Conservation (phyloP, 64 coral and sea anemone genomes). For the Porites lutea region DNA sequence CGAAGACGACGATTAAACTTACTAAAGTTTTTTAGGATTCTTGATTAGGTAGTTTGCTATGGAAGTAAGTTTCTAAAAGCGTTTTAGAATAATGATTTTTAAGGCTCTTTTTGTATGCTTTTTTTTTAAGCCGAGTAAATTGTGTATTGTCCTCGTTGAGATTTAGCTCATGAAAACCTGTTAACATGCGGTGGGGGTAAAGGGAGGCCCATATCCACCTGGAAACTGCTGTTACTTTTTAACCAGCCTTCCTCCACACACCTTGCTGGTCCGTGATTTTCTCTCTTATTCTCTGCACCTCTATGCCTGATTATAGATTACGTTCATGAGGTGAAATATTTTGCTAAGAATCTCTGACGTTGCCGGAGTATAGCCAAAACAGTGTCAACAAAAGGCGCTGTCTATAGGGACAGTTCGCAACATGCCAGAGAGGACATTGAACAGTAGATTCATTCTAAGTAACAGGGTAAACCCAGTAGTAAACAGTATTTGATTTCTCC, state of each 20-base stretch:
- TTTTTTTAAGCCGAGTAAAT: conserved; percentile 27
- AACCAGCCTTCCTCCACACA: background rate
- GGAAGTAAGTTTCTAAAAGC: background rate
- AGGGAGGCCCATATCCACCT: background rate
- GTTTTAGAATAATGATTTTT: conserved; percentile 27
- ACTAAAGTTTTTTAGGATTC: background rate
- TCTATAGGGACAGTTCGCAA: background rate
- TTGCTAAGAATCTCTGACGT: background rate
- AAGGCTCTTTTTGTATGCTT: conserved; percentile 9
- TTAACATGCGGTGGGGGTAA: too few relatives aligned
- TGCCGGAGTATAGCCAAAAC: background rate
- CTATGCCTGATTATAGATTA: background rate
- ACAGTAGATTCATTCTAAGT: too few relatives aligned
- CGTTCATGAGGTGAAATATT: background rate
- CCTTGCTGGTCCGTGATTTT: background rate
- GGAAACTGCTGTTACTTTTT: background rate
- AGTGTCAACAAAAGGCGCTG: background rate
- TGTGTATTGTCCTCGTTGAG: background rate
- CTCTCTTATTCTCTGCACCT: background rate
- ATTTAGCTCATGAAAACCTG: background rate
- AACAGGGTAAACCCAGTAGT: too few relatives aligned
- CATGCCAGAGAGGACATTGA: background rate
- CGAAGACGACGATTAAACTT: conserved; percentile 26
- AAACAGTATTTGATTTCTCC: too few relatives aligned
- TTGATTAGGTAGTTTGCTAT: conserved; percentile 16